These are phyloP conservation scores for Brachyalestes nurse DNA, from an alignment of 2,797 vertebrate genomes.

Conservation along the genomic window DNA sequence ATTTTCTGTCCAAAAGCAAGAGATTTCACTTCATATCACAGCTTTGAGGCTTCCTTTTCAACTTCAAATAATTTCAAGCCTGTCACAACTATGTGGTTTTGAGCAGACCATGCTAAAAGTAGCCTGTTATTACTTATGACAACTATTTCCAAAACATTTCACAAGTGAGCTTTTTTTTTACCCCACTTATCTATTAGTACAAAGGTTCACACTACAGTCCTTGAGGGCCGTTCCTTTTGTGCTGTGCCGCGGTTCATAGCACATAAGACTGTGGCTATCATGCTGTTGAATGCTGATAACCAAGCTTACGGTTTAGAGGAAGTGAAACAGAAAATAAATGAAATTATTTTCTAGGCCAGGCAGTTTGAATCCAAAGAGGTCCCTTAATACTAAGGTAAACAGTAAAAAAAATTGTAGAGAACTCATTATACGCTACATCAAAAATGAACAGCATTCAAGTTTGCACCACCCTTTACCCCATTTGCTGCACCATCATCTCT, in stretches of 20 bases:
- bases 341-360: too few species aligned
- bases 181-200: neutral
- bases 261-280: too few species aligned
- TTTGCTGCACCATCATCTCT: too few species aligned
- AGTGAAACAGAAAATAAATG: too few species aligned
- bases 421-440: too few species aligned
- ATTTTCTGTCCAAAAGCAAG: conserved; percentile 30
- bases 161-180: neutral
- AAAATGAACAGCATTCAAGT: too few species aligned
- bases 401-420: too few species aligned
- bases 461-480: too few species aligned
- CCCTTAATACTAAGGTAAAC: too few species aligned
- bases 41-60: conserved; percentile 13
- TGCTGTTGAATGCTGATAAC: too few species aligned
- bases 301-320: too few species aligned
- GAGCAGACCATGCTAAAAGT: neutral
- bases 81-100: neutral
- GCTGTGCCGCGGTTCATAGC: neutral
- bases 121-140: neutral
- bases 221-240: neutral
- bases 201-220: neutral
- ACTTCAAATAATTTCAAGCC: neutral
- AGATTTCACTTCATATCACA: neutral
- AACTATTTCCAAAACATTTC: neutral
- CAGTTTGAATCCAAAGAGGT: too few species aligned